These are phyloP conservation scores for Malurus alboscapulatus DNA, from an alignment of 2,113 vertebrate genomes.

Conservation along the genomic window DNA sequence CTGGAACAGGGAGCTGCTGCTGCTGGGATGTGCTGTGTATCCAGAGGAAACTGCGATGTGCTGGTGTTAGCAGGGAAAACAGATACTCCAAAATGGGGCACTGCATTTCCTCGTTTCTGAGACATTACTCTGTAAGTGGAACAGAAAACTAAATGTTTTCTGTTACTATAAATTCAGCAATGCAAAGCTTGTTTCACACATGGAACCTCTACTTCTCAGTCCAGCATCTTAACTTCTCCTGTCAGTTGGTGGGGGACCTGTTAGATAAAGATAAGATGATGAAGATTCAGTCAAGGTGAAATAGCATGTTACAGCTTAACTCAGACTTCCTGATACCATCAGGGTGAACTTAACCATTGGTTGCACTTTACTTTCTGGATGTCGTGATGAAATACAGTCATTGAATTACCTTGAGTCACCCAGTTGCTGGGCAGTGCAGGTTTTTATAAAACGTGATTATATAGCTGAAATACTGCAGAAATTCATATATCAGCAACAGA, in stretches of 20 bases:
- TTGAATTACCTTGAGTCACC: constrained; percentile 56
- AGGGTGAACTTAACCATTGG: constrained; percentile 46
- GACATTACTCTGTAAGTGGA: neutral
- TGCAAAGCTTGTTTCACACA: constrained; percentile 39
- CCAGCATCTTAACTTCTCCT: constrained; percentile 15
- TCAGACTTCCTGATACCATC: constrained; percentile 43
- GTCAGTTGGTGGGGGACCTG: constrained; percentile 36
- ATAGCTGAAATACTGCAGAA: neutral
- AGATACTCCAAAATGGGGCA: neutral
- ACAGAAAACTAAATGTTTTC: neutral
- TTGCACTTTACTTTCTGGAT: constrained; percentile 23
- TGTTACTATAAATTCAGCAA: neutral
- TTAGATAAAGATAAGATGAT: constrained; percentile 53
- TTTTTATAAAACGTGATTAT: constrained; percentile 34
- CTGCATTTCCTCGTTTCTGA: neutral
- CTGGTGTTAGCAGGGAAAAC: neutral
- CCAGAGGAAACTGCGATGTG: neutral
- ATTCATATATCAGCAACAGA: neutral
- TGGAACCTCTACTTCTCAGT: neutral
- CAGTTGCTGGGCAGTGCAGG: constrained; percentile 50
- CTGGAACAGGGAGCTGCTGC: neutral
- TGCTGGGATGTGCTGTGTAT: neutral
- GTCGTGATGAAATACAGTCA: constrained; percentile 27
- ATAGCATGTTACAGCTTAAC: constrained; percentile 43
- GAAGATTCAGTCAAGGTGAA: constrained; percentile 53